These are phyloP conservation scores for Eutrigla gurnardus DNA, from an alignment of 2,797 vertebrate genomes.

Conservation along the genomic window DNA sequence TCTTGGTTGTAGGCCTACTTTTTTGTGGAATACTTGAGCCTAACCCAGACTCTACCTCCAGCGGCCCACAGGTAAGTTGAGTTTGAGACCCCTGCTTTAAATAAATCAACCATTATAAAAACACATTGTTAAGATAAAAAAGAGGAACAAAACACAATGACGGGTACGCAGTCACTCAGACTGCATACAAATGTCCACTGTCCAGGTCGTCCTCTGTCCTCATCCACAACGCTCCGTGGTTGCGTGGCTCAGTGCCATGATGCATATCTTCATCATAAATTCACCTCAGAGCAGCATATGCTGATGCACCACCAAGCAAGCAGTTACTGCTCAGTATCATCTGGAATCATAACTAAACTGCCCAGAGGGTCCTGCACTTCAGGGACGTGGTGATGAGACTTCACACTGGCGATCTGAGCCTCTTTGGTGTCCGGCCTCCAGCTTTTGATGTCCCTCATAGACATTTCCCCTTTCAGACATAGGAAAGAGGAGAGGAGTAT, in stretches of 20 bases:
- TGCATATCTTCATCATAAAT: conserved; percentile 10
- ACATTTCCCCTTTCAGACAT: conserved; percentile 59
- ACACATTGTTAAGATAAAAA: conserved; percentile 16
- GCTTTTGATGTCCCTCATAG: conserved; percentile 42
- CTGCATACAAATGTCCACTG: conserved; percentile 21
- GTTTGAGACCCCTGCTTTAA: conserved; percentile 23
- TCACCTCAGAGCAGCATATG: conserved; percentile 23
- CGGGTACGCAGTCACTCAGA: conserved; percentile 16
- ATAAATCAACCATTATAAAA: conserved; percentile 44
- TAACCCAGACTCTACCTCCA: too few species aligned
- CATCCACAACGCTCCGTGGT: neutral
- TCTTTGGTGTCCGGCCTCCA: conserved; percentile 42
- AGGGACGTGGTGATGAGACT: conserved; percentile 61
- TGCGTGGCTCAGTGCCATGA: conserved; percentile 25
- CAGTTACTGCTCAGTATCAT: conserved; percentile 42
- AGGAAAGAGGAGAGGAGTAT: neutral
- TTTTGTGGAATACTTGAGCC: too few species aligned
- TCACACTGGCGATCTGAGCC: conserved; percentile 24
- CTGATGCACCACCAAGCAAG: neutral
- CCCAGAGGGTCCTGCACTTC: conserved; percentile 75
- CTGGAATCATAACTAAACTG: conserved; percentile 71
- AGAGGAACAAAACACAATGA: conserved; percentile 10
- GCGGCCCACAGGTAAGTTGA: too few species aligned
- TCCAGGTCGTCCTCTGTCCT: conserved; percentile 11
- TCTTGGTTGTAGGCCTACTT: too few species aligned